Percentiles rank a stretch among this genome's conserved stretches.
These are phyloP conservation scores for Silurus asotus DNA, from an alignment of 2,113 vertebrate genomes.

Conservation along the genomic window DNA sequence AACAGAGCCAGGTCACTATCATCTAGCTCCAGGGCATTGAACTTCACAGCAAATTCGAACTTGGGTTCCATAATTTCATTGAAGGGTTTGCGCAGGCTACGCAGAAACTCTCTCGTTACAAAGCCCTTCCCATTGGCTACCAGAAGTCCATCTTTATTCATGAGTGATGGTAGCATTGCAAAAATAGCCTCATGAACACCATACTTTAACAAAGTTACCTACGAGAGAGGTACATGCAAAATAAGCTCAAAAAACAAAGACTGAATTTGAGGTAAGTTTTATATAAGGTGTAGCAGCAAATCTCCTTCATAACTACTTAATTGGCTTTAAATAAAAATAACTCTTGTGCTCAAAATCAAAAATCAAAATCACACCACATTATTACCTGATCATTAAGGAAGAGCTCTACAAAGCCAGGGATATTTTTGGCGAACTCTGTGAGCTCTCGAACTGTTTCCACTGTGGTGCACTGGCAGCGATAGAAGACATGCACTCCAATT, in stretches of 20 bases:
- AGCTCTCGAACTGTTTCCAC: conserved; percentile 88
- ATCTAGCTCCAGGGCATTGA: conserved; percentile 94
- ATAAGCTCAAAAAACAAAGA: neutral
- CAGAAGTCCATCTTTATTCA: conserved; percentile 97
- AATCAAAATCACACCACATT: neutral
- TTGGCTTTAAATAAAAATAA: neutral
- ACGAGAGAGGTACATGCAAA: conserved; percentile 9
- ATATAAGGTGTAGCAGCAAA: neutral
- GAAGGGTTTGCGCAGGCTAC: conserved; percentile 94
- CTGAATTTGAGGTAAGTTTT: neutral
- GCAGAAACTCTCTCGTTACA: conserved; percentile 94
- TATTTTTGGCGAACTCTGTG: conserved; percentile 89
- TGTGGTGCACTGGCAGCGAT: conserved; percentile 88
- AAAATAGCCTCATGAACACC: conserved; percentile 98
- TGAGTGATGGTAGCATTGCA: conserved; percentile 95
- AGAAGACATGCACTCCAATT: conserved; percentile 87
- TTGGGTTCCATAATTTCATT: conserved; percentile 97
- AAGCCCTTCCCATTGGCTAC: conserved; percentile 95
- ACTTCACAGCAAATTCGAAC: conserved; percentile 97
- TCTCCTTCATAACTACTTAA: neutral
- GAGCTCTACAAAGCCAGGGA: conserved; percentile 84
- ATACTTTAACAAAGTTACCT: conserved; percentile 94
- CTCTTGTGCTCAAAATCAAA: neutral
- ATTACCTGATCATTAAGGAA: conserved; percentile 84
- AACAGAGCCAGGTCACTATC: conserved; percentile 98